phyloP scores from a whole-genome alignment of 1,140 invertebrate genomes.

The Zophobas atratus region DNA sequence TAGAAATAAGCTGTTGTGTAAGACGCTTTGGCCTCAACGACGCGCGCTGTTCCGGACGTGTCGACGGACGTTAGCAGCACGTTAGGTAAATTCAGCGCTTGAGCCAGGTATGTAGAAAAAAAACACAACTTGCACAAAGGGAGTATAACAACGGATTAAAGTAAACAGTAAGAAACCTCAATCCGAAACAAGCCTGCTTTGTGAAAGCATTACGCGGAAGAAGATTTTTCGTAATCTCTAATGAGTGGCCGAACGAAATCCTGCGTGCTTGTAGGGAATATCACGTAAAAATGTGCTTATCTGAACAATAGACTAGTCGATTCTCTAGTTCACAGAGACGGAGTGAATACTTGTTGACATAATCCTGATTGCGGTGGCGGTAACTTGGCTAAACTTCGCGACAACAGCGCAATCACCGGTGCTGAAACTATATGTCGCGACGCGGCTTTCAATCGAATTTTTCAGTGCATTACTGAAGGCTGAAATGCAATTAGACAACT shows the following conservation, averaged over 20 bases:
- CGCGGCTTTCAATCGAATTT: slow-evolving; percentile 1
- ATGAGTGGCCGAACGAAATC: slow-evolving; percentile 58
- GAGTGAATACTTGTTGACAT: slow-evolving; percentile 61
- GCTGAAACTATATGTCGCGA: slow-evolving; percentile 41
- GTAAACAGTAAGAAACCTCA: slow-evolving; percentile 48
- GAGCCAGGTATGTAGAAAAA: slow-evolving; percentile 10
- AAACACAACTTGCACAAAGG: slow-evolving; percentile 31
- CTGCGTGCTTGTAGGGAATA: slow-evolving; percentile 49
- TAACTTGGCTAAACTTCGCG: slow-evolving; percentile 54
- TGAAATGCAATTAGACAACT: slow-evolving; percentile 37
- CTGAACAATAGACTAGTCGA: slow-evolving; percentile 54
- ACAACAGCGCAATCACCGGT: slow-evolving; percentile 17
- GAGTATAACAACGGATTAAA: slow-evolving; percentile 45
- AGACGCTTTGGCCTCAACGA: slow-evolving; percentile 65
- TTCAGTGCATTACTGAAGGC: slow-evolving; percentile 8
- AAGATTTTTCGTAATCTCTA: slow-evolving; percentile 57
- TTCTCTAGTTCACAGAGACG: slow-evolving; percentile 42
- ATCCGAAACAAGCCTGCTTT: slow-evolving; percentile 50
- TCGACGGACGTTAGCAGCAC: slow-evolving; percentile 35
- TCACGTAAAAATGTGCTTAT: slow-evolving; percentile 55
- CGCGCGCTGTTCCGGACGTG: slow-evolving; percentile 34
- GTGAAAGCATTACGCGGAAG: slow-evolving; percentile 45
- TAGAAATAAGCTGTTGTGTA: slow-evolving; percentile 69
- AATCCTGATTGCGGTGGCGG: slow-evolving; percentile 59
- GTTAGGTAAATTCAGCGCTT: slow-evolving; percentile 26